Evolutionary conservation across 2,113 vertebrate genomes (phyloP).

Genomic region (Agapornis roseicollis): DNA sequence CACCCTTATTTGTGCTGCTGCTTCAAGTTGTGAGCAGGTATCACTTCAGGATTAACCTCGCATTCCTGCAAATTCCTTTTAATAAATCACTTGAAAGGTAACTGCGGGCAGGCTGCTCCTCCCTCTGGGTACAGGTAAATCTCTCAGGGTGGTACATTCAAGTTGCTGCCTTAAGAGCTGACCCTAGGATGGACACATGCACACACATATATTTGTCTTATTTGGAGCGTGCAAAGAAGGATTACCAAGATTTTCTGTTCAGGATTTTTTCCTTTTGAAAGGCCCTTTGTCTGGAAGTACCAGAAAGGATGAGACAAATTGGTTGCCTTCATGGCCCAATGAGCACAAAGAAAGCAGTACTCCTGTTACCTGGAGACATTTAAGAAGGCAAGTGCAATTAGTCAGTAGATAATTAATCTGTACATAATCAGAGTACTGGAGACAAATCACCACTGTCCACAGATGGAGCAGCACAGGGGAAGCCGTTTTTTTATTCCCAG

Average conservation of each 20-base stretch:
- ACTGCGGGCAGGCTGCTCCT: not conserved
- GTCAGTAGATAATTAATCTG: constrained; percentile 84
- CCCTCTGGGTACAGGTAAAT: constrained; percentile 42
- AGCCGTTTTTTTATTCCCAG: constrained; percentile 63
- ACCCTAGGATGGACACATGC: not conserved
- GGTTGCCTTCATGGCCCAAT: constrained; percentile 60
- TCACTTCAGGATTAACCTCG: not conserved
- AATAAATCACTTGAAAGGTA: not conserved
- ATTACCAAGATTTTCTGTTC: constrained; percentile 52
- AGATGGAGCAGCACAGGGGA: constrained; percentile 65
- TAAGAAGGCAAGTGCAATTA: constrained; percentile 76
- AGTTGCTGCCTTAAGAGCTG: constrained; percentile 49
- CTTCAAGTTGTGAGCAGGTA: not conserved
- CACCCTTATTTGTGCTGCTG: not conserved
- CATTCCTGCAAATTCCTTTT: constrained; percentile 6
- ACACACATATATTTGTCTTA: constrained; percentile 50
- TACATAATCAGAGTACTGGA: constrained; percentile 72
- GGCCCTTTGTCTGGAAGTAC: constrained; percentile 73
- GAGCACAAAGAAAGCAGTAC: constrained; percentile 66
- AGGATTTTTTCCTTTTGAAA: constrained; percentile 66
- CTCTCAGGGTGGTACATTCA: constrained; percentile 72
- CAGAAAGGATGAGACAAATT: constrained; percentile 69
- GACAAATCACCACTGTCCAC: constrained; percentile 56
- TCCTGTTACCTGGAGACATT: constrained; percentile 80
- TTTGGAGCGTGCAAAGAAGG: constrained; percentile 52